Base-by-base conservation (phyloP, 2,113 vertebrate species). In the Petroica traversi region DNA sequence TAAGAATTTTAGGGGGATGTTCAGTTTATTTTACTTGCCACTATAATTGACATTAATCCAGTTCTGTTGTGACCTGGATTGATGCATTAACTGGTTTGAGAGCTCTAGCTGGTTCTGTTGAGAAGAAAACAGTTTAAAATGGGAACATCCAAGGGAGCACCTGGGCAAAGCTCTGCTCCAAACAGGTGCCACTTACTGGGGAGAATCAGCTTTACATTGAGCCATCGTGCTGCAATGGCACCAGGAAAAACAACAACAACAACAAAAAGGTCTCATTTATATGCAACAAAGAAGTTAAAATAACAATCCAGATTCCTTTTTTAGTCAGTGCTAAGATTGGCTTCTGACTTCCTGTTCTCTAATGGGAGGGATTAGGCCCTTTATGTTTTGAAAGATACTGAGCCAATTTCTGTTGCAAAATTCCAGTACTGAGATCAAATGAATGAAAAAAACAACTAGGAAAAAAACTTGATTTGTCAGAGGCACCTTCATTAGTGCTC, bases 331-430 rank as follows among this genome's bases (percentile, higher is more conserved):
- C 95, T 95, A 89, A 92, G 76, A 93, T 40, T 94, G 93, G 92
- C 80, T 96, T 84, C 80, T 91, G 69, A 80, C 84, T 96, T 94
- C 92, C 89, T 95, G 87, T 91, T 91, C 85, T 90, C n/a, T 79
- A 52, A 75, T 79, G 66, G 85, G 81, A 85, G 12, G 74, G 73
- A 91, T 92, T 95, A 91, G 52, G 52, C 45, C 64, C 69, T 95
- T 97, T 88, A 79, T 89, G 34, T 88, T 96, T 92, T 77, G 81
- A 80, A 85, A 90, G 87, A 92, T 62, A 63, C 36, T 0, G 10
- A 91, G 85, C 85, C 95, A 85, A 66, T 77, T 95, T 52, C 84
- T 92, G 24, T 58, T 73, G 62, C 78, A 93, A 51, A 96, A 94
- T 96, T 93, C 75, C 82, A 83, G 58, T 31, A 29, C 58, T 73